Percentiles rank a stretch among this genome's conserved stretches.
Evolutionary conservation across 2,797 vertebrate species (phyloP).

Genomic region (Cyclopterus lumpus): DNA sequence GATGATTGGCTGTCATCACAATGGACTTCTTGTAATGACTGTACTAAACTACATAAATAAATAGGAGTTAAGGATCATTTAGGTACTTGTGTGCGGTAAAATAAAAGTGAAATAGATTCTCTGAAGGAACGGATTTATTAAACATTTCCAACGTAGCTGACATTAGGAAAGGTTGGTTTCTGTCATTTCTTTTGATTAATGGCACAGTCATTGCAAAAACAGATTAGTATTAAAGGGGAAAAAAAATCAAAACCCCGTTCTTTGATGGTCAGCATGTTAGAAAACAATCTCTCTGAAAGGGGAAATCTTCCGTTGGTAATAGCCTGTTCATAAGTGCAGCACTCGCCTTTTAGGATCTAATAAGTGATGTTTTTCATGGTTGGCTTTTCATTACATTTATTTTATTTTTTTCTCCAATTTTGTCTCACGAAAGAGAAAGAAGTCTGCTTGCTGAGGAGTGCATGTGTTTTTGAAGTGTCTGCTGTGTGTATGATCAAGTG

Average conservation of each 20-base stretch:
- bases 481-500: conserved; percentile 50
- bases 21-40: background rate
- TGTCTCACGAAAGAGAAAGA: background rate
- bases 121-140: background rate
- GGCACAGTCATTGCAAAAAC: background rate
- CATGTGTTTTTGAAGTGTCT: conserved; percentile 36
- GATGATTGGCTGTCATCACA: background rate
- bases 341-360: conserved; percentile 26
- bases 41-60: no score
- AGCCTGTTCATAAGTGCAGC: conserved; percentile 1
- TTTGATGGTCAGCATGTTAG: conserved; percentile 49
- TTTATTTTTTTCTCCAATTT: background rate
- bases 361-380: conserved; percentile 38
- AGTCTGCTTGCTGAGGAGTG: conserved; percentile 30
- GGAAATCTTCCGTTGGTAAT: conserved; percentile 32
- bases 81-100: background rate
- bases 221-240: background rate
- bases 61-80: background rate
- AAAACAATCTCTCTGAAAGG: conserved; percentile 16
- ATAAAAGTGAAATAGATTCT: background rate
- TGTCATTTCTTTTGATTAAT: background rate
- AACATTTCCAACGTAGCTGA: background rate
- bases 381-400: conserved; percentile 8
- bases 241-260: background rate
- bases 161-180: background rate